phyloP scores from a whole-genome alignment of 2,888 invertebrate species.

The Drosophila dives region DNA sequence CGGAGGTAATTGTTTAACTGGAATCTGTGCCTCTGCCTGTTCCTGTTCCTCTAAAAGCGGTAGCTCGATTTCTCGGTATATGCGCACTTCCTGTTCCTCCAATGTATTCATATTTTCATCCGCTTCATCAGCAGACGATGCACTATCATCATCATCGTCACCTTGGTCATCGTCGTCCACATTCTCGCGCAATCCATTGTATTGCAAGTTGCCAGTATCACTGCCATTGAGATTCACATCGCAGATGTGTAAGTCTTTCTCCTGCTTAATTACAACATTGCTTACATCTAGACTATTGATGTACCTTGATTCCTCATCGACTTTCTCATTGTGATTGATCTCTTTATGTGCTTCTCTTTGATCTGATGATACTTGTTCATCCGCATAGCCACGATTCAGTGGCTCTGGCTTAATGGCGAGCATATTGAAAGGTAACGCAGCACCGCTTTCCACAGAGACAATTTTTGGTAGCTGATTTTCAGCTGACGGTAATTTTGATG shows the following conservation, averaged over 20 bases:
- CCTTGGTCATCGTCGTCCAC: slow-evolving; percentile 31
- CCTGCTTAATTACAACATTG: slow-evolving; percentile 81
- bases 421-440: slow-evolving; percentile 43
- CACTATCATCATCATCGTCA: slow-evolving; percentile 45
- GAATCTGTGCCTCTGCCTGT: slow-evolving; percentile 20
- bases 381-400: slow-evolving; percentile 73
- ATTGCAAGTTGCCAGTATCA: slow-evolving; percentile 28
- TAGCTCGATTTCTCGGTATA: slow-evolving; percentile 72
- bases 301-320: slow-evolving; percentile 60
- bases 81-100: slow-evolving; percentile 52
- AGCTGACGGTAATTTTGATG: not conserved
- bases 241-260: slow-evolving; percentile 79
- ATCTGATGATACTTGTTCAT: slow-evolving; percentile 44
- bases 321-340: slow-evolving; percentile 64
- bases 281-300: slow-evolving; percentile 76
- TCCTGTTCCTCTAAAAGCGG: slow-evolving; percentile 33
- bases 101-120: slow-evolving; percentile 56
- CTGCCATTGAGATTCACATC: slow-evolving; percentile 53
- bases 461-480: slow-evolving; percentile 60
- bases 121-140: slow-evolving; percentile 65
- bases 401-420: slow-evolving; percentile 78
- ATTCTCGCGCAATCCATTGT: slow-evolving; percentile 46
- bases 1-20: not conserved
- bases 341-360: slow-evolving; percentile 32
- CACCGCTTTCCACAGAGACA: slow-evolving; percentile 66